These are phyloP conservation scores for Coranthus polyacanthus DNA, from an alignment of 2,797 vertebrate genomes.

Conservation along the genomic window DNA sequence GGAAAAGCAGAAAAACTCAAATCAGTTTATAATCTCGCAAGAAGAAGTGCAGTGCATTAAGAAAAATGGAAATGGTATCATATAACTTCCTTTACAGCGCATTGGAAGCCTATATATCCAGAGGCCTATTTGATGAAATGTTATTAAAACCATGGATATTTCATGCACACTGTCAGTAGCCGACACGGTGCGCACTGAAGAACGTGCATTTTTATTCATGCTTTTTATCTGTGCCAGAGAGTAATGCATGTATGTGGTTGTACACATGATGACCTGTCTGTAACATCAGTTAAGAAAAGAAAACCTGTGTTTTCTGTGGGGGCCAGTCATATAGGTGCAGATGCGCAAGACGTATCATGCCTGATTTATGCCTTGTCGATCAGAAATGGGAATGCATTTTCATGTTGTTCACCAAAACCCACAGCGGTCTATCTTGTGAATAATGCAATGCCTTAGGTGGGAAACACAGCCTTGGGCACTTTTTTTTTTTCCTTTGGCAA, in stretches of 20 bases:
- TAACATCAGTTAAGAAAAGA: slow-evolving; percentile 22
- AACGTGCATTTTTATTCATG: slow-evolving; percentile 33
- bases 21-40: too few relatives aligned
- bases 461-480: slow-evolving; percentile 75
- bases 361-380: slow-evolving; percentile 70
- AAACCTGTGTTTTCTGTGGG: neutral
- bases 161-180: too few relatives aligned
- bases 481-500: slow-evolving; percentile 48
- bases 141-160: too few relatives aligned
- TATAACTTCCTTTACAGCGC: too few relatives aligned
- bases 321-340: slow-evolving; percentile 36
- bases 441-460: slow-evolving; percentile 76
- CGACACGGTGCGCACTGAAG: neutral
- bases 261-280: slow-evolving; percentile 19
- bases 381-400: slow-evolving; percentile 63
- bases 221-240: neutral
- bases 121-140: too few relatives aligned
- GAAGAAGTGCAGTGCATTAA: too few relatives aligned
- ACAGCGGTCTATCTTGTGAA: slow-evolving; percentile 73
- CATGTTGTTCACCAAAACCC: slow-evolving; percentile 70
- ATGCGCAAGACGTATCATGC: slow-evolving; percentile 63
- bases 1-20: too few relatives aligned
- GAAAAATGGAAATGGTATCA: too few relatives aligned
- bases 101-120: too few relatives aligned
- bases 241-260: neutral